Percentiles rank a stretch among this genome's conserved stretches.
phyloP scores from a whole-genome alignment of 2,888 invertebrate species.

The Apodemia duryi region DNA sequence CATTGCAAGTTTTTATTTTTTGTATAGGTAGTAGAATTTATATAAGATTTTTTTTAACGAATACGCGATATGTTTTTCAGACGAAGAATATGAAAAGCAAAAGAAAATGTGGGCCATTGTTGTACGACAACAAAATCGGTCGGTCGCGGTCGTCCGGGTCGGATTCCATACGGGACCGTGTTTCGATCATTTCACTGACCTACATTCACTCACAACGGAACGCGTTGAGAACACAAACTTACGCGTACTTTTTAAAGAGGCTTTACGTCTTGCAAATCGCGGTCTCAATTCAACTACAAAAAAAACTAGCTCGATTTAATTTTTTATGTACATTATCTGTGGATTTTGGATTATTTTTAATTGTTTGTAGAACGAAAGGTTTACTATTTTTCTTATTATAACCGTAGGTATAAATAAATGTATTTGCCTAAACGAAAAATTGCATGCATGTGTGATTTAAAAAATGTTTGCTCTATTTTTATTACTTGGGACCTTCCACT shows the following conservation, averaged over 20 bases:
- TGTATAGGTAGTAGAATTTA: too few species aligned
- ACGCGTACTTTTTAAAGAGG: conserved; percentile 28
- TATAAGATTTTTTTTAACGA: too few species aligned
- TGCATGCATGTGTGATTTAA: too few species aligned
- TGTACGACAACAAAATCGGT: conserved; percentile 61
- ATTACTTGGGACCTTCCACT: too few species aligned
- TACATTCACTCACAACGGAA: conserved; percentile 51
- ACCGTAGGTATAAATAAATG: not conserved
- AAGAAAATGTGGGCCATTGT: conserved; percentile 60
- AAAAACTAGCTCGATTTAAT: not conserved
- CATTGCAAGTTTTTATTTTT: too few species aligned
- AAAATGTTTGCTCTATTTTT: too few species aligned
- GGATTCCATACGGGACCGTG: conserved; percentile 71
- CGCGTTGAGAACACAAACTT: conserved; percentile 30
- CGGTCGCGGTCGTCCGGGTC: conserved; percentile 61
- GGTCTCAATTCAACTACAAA: not conserved
- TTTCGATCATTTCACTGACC: conserved; percentile 77
- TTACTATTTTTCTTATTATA: not conserved
- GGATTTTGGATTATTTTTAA: not conserved
- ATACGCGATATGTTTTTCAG: not conserved
- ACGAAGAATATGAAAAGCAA: conserved; percentile 31
- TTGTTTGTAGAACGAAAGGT: too few species aligned
- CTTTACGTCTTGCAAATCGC: conserved; percentile 20
- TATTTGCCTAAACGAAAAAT: too few species aligned
- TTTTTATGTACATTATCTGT: not conserved